Conservation (phyloP, 1,140 invertebrate genomes). For the Chlorops oryzae region DNA sequence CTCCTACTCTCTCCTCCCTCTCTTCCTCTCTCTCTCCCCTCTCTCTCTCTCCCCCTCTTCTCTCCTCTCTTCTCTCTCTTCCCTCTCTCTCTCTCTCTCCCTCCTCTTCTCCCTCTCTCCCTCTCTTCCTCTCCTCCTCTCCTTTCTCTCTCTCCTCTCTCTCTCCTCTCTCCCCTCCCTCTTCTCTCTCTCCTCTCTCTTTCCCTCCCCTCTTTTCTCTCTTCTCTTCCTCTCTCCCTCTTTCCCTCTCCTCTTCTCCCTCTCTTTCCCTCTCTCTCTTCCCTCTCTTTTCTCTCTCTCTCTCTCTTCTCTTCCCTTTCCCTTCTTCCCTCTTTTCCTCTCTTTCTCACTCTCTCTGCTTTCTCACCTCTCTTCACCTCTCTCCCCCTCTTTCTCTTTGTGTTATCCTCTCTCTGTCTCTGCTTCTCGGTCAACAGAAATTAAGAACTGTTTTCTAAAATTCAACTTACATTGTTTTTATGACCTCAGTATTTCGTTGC, state of each 20-base stretch:
- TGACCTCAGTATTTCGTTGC: too few species aligned
- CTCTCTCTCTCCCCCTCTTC: neutral
- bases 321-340: neutral
- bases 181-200: constrained; percentile 4
- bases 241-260: constrained; percentile 14
- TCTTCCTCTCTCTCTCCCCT: too few species aligned
- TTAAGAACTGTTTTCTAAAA: too few species aligned
- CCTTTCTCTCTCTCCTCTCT: constrained; percentile 7
- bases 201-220: constrained; percentile 7
- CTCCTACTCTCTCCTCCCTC: too few species aligned
- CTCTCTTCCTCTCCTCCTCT: neutral
- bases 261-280: neutral
- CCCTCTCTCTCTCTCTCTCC: neutral
- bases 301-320: neutral
- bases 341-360: neutral
- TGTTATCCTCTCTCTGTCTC: too few species aligned
- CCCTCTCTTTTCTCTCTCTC: neutral
- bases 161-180: constrained; percentile 16
- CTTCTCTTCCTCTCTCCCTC: neutral
- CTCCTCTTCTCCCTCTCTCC: constrained; percentile 8
- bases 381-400: too few species aligned
- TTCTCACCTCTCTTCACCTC: neutral
- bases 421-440: too few species aligned
- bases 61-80: constrained; percentile 4
- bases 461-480: too few species aligned